Conservation (phyloP, 1,140 invertebrate genomes). For the Neoseiulus cucumeris region DNA sequence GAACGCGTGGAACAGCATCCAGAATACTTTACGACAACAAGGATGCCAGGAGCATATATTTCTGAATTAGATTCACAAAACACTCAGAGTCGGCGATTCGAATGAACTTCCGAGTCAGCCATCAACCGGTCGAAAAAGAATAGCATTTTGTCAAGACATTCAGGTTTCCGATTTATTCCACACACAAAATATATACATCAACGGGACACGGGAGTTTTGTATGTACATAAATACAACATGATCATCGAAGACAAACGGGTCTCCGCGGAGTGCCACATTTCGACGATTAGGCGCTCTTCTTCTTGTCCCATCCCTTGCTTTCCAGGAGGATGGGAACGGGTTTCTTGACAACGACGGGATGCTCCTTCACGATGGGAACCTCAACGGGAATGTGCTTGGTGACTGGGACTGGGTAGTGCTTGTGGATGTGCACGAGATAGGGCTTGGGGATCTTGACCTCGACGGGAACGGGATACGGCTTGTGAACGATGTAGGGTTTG, state of each 20-base stretch:
- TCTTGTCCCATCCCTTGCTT: conserved; percentile 6
- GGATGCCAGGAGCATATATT: too few species aligned
- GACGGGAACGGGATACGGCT: neutral
- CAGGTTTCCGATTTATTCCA: neutral
- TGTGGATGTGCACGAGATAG: conserved; percentile 6
- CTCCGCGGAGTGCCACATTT: too few species aligned
- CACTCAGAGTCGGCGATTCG: neutral
- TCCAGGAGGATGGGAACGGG: neutral
- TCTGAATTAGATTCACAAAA: neutral
- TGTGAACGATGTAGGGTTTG: neutral
- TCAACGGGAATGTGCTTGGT: conserved; percentile 5
- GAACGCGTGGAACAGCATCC: too few species aligned
- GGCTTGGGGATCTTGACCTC: conserved; percentile 1
- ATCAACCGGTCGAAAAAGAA: neutral
- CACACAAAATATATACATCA: neutral
- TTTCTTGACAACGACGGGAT: neutral
- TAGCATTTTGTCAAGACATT: neutral
- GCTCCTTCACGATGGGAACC: neutral
- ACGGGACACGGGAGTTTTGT: neutral
- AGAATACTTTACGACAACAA: too few species aligned
- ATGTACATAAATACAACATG: neutral
- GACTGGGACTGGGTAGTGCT: neutral
- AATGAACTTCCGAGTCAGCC: neutral
- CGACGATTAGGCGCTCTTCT: neutral
- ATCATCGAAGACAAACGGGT: too few species aligned